Base-by-base conservation (phyloP, 2,797 vertebrate species). In the Myotis vivesi region DNA sequence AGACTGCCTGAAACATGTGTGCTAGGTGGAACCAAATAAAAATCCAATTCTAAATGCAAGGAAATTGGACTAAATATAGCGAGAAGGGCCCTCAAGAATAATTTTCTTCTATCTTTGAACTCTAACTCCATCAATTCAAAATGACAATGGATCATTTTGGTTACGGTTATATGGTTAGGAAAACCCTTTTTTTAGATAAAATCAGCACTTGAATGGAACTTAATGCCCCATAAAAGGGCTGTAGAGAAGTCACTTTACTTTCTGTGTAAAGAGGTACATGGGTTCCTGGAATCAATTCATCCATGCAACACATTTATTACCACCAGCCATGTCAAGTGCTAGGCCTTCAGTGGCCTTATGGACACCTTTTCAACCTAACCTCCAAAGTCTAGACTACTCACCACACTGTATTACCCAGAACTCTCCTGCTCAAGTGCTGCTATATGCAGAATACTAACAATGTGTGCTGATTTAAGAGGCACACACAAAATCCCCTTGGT, bases 151-250 rank as follows among this genome's bases (percentile, higher is more conserved):
- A 53, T 25, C 44, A 17, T 49, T 83, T 59, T 33, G 59, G 28
- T 49, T 49, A 25, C 49, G 13, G 41, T 33, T 55, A 64, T 9
- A 30, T 69, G 11, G n/a, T 64, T 76, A 44, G 80, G 22, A 80
- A 91, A 36, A 41, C 1, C 9, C 3, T 49, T 72, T 83, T 83
- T 55, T 66, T 66, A 77, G 12, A 82, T 55, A 68, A 89, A 44
- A 80, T 80, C 36, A 86, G n/a, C 20, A 33, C 3, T 41, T 92
- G n/a, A 59, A 90, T 55, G 92, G 84, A 83, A 93, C 49, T 95
- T 62, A 77, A 17, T 68, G 36, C 53, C 51, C 51, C 51, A 64
- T 57, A 87, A 80, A 90, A 69, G 13, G 72, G 8, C 16, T 46
- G 59, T 59, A 77, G 55, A 81, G 33, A 82, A 73, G 71, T 92